phyloP scores from a whole-genome alignment of 2,888 invertebrate species.

The Agriopis marginaria region DNA sequence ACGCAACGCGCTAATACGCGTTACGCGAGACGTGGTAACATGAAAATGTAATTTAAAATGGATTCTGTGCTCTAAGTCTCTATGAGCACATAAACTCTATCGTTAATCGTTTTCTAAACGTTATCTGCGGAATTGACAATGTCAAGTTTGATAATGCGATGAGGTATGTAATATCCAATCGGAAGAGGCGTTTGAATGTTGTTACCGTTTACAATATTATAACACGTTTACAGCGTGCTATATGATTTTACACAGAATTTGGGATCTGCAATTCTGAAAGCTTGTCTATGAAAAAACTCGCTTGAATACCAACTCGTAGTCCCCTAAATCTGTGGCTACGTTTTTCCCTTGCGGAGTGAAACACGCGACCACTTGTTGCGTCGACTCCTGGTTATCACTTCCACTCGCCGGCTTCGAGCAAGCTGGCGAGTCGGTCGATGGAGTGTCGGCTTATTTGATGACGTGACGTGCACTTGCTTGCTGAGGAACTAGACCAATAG shows the following conservation, averaged over 20 bases:
- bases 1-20: no score
- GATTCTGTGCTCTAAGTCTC: no score
- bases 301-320: background rate
- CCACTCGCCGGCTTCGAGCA: slow-evolving; percentile 1
- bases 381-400: background rate
- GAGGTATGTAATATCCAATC: no score
- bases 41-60: no score
- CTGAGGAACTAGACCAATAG: background rate
- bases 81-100: no score
- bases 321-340: slow-evolving; percentile 2
- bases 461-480: background rate
- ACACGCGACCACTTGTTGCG: slow-evolving; percentile 30
- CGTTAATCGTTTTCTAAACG: no score
- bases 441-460: background rate
- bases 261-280: background rate
- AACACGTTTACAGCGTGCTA: no score
- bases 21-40: no score
- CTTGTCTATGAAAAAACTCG: background rate
- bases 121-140: no score
- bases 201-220: no score
- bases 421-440: background rate
- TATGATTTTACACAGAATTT: background rate
- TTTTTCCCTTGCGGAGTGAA: background rate
- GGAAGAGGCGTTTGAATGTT: no score
- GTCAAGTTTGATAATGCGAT: no score